Conservation (phyloP, 2,888 invertebrate genomes). For the Dicycla oo region DNA sequence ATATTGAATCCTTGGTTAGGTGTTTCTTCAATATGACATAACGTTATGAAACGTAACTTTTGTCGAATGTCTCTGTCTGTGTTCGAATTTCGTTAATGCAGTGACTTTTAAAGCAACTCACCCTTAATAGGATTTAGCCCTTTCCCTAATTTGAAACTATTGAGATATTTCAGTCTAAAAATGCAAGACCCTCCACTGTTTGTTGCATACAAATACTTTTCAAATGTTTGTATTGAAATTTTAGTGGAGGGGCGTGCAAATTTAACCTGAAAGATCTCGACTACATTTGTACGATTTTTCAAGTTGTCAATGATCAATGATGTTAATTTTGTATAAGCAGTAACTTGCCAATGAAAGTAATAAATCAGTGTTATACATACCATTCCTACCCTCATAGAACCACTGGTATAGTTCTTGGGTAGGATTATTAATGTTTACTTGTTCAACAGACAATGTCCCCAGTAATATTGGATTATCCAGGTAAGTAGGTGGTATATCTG, state of each 20-base stretch:
- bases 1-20: neutral
- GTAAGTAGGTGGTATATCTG: constrained; percentile 96
- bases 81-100: neutral
- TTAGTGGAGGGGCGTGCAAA: too few species aligned
- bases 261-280: too few species aligned
- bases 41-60: neutral
- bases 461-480: constrained; percentile 96
- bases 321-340: neutral
- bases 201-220: too few species aligned
- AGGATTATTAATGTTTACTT: constrained; percentile 77
- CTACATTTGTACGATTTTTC: too few species aligned
- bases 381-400: constrained; percentile 99
- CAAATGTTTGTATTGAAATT: too few species aligned
- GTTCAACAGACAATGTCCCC: constrained; percentile 76
- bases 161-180: too few species aligned
- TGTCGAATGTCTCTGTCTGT: neutral
- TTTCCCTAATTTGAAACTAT: too few species aligned
- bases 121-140: neutral
- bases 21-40: neutral
- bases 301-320: neutral
- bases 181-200: too few species aligned
- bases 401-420: constrained; percentile 95
- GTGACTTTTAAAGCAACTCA: neutral
- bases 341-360: neutral
- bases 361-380: constrained; percentile 87